Evolutionary conservation across 2,888 invertebrate species (phyloP).

Genomic region (Biston betularia): DNA sequence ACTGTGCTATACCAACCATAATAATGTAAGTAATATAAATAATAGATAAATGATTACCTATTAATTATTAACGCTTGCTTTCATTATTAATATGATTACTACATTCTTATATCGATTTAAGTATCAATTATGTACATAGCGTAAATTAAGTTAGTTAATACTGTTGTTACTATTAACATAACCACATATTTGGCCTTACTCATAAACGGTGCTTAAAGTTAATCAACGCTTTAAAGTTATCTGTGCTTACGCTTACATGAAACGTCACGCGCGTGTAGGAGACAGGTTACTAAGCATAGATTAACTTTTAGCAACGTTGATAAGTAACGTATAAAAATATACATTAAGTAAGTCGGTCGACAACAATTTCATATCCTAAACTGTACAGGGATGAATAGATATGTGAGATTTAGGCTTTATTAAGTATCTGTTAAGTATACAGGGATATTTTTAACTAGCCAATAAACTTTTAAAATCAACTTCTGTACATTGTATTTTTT

Average conservation of each 20-base stretch:
- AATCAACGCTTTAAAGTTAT: too few relatives aligned
- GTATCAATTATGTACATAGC: slow-evolving; percentile 18
- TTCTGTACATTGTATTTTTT: too few relatives aligned
- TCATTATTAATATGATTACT: slow-evolving; percentile 9
- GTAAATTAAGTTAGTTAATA: slow-evolving; percentile 14
- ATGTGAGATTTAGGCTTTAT: slow-evolving; percentile 20
- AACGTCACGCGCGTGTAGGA: too few relatives aligned
- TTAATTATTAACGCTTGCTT: slow-evolving; percentile 20
- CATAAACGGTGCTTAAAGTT: too few relatives aligned
- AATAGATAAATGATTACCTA: slow-evolving; percentile 13
- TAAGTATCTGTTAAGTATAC: slow-evolving; percentile 3
- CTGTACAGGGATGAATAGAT: slow-evolving; percentile 46
- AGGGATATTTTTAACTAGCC: too few relatives aligned
- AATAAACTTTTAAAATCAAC: too few relatives aligned
- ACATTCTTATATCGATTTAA: slow-evolving; percentile 13
- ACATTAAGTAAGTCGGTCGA: slow-evolving; percentile 10
- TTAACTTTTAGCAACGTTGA: too few relatives aligned
- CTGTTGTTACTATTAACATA: slow-evolving; percentile 23
- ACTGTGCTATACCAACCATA: slow-evolving; percentile 35
- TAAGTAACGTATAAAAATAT: background rate
- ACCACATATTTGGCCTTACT: background rate
- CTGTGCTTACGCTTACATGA: too few relatives aligned
- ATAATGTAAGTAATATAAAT: slow-evolving; percentile 12
- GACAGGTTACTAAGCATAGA: too few relatives aligned
- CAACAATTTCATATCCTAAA: slow-evolving; percentile 37